A percentile compares a stretch with the other conserved stretches of the same genome.
These are phyloP conservation scores for Daubentonia madagascariensis DNA, from an alignment of 2,113 vertebrate genomes.

Conservation along the genomic window DNA sequence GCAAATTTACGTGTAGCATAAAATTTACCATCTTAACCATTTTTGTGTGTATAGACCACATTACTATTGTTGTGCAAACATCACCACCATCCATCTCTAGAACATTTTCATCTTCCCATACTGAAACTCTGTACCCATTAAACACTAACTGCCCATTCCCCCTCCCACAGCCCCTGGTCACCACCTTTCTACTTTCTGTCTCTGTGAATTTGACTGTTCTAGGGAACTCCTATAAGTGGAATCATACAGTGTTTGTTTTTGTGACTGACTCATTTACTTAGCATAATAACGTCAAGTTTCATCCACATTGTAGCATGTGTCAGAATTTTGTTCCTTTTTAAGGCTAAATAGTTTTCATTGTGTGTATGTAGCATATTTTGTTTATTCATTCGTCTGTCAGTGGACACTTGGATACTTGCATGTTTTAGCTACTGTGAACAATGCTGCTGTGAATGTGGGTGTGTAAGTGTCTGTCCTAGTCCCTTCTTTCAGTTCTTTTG, in stretches of 20 bases:
- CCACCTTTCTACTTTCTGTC: not conserved
- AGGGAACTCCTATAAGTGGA: not conserved
- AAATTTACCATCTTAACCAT: not conserved
- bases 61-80: accelerated
- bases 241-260: not conserved
- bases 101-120: not conserved
- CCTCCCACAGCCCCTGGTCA: not conserved
- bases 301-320: not conserved
- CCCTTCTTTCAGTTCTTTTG: not conserved
- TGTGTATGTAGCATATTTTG: not conserved
- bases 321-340: not conserved
- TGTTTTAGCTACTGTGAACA: not conserved
- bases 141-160: not conserved
- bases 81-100: not conserved
- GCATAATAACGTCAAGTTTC: not conserved
- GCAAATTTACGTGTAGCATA: not conserved
- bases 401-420: not conserved
- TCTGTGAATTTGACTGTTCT: not conserved
- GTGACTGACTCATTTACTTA: not conserved
- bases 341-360: not conserved
- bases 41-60: not conserved
- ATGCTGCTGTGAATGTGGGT: not conserved
- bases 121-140: too few relatives aligned
- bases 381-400: too few relatives aligned
- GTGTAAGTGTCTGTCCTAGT: not conserved